Base-by-base conservation (phyloP, 2,888 invertebrate species). In the Eupeodes latifasciatus region DNA sequence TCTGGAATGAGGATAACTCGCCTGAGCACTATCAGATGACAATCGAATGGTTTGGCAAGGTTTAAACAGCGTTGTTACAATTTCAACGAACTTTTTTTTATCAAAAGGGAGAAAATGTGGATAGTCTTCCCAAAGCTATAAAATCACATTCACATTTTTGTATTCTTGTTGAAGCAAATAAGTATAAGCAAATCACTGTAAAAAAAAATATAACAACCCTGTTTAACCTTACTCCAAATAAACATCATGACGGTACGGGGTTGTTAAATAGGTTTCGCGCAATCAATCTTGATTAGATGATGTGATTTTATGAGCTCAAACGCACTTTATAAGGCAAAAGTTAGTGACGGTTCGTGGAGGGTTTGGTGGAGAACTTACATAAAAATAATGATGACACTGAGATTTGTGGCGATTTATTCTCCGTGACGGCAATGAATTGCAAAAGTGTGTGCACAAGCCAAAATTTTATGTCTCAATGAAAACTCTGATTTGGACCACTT, bases 241-340 rank as follows among this genome's bases (percentile, higher is more conserved):
- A 57, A 10, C 12, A 40, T 9, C 12, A 34, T 36, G 51, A 16
- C 34, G 61, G 64, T n/a, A 6, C 10, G 51, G 83, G 83, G 82
- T 88, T 69, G 64, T 89, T 91, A 92, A 92, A 91, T 91, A 91
- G 91, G 93, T 93, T 93, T 92, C 92, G 92, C 91, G 90, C 93
- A 91, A 93, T 93, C 93, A 93, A 93, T 93, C 93, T 93, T 93
- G 93, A 93, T 93, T 93, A 93, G 27, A 27, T 27, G 92, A 92
- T 90, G 92, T 93, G 93, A 93, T 93, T 93, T 93, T 91, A 88
- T 81, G 81, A 88, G 85, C 62, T 69, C 77, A 61, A 75, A 62
- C 78, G 62, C 79, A 83, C 83, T 83, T 69, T 71, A 44, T 27
- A 19, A 59, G 75, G 57, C 55, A 61, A 72, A 59, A 66, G 14